Evolutionary conservation across 2,888 invertebrate species (phyloP).

Genomic region (Tipula helvola): DNA sequence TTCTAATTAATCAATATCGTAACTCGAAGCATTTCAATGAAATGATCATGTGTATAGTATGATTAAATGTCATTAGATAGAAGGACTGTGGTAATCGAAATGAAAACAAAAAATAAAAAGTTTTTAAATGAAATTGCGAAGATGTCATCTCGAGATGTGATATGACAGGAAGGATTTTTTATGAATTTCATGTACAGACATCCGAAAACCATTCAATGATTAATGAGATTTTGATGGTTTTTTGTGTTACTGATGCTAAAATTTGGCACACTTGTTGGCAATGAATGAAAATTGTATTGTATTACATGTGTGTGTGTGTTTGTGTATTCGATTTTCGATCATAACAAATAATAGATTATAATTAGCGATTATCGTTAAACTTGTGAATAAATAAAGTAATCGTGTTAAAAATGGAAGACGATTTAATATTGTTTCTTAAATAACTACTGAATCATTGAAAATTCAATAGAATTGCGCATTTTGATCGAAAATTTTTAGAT

Average conservation of each 20-base stretch:
- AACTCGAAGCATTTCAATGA: not conserved
- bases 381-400: not conserved
- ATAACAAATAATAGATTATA: not conserved
- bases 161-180: not conserved
- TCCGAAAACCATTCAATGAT: not conserved
- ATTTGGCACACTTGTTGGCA: constrained; percentile 4
- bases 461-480: not conserved
- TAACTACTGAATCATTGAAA: not conserved
- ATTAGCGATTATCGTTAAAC: not conserved
- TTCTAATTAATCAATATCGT: not conserved
- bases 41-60: not conserved
- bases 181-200: not conserved
- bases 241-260: not conserved
- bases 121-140: not conserved
- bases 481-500: not conserved
- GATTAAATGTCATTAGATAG: not conserved
- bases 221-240: not conserved
- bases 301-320: not conserved
- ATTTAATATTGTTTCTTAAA: not conserved
- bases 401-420: not conserved
- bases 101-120: not conserved
- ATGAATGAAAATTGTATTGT: not conserved
- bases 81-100: not conserved
- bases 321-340: not conserved
- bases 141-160: not conserved